Evolutionary conservation across 92 coral and sea anemone genomes (phyloP).

Genomic region (Umimayanthus chanpuru): DNA sequence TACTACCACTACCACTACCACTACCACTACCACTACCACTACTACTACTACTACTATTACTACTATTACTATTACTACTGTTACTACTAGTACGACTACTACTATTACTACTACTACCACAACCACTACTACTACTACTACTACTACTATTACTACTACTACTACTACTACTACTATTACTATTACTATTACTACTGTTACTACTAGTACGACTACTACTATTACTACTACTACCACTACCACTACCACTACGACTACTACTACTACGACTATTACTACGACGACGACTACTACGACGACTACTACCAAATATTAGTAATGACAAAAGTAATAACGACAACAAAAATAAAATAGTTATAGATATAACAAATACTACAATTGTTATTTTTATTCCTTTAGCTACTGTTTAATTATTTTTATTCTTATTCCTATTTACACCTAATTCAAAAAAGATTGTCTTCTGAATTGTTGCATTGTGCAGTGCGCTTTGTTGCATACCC

Average conservation of each 20-base stretch:
- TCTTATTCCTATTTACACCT: no score
- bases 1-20: not conserved
- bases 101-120: no score
- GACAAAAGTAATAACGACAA: not conserved
- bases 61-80: not conserved
- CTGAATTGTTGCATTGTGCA: no score
- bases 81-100: no score
- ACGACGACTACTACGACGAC: not conserved
- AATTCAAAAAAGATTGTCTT: no score
- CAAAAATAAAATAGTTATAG: no score
- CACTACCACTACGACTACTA: not conserved
- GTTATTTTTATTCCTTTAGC: no score
- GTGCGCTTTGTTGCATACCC: no score
- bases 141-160: constrained; percentile 4
- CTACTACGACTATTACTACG: not conserved
- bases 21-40: not conserved
- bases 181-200: not conserved
- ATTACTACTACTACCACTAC: not conserved
- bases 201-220: no score
- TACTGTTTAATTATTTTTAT: no score
- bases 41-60: constrained; percentile 1
- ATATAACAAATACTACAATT: no score
- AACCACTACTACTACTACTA: no score
- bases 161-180: not conserved
- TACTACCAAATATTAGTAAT: not conserved